phyloP scores from a whole-genome alignment of 1,140 invertebrate species.

The Oscheius sp. region DNA sequence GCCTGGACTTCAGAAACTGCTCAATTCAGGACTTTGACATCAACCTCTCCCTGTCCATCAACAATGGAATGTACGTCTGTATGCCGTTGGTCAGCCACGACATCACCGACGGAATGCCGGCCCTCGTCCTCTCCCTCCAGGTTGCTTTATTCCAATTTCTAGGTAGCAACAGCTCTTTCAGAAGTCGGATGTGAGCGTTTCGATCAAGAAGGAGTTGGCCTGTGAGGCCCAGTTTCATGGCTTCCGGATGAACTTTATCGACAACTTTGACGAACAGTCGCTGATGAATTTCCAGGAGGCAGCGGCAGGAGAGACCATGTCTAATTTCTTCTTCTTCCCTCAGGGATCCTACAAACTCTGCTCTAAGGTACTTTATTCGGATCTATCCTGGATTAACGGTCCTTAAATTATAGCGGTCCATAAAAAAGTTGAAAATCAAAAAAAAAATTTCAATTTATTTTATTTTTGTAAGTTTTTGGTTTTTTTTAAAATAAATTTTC shows the following conservation, averaged over 20 bases:
- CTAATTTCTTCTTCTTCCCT: slow-evolving; percentile 58
- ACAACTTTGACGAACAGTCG: slow-evolving; percentile 53
- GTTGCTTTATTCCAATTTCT: not conserved
- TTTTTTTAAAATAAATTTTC: no score
- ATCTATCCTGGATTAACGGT: no score
- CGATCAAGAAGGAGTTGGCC: slow-evolving; percentile 53
- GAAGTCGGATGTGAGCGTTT: slow-evolving; percentile 51
- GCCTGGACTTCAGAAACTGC: not conserved
- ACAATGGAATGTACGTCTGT: slow-evolving; percentile 54
- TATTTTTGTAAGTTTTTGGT: no score
- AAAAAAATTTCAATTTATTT: no score
- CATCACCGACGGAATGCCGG: slow-evolving; percentile 50
- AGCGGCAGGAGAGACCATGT: slow-evolving; percentile 38
- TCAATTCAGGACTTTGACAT: slow-evolving; percentile 51
- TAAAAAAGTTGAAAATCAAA: no score
- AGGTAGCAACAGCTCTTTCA: not conserved
- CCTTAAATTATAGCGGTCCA: no score
- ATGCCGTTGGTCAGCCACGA: slow-evolving; percentile 54
- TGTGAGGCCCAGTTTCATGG: slow-evolving; percentile 54
- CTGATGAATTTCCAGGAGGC: slow-evolving; percentile 46
- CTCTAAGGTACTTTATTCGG: slow-evolving; percentile 49
- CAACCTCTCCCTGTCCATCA: slow-evolving; percentile 55
- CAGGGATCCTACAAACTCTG: slow-evolving; percentile 53
- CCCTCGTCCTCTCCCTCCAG: slow-evolving; percentile 49
- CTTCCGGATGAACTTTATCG: slow-evolving; percentile 57